Conservation (phyloP, 2,113 vertebrate genomes). For the Tupaia chinensis region DNA sequence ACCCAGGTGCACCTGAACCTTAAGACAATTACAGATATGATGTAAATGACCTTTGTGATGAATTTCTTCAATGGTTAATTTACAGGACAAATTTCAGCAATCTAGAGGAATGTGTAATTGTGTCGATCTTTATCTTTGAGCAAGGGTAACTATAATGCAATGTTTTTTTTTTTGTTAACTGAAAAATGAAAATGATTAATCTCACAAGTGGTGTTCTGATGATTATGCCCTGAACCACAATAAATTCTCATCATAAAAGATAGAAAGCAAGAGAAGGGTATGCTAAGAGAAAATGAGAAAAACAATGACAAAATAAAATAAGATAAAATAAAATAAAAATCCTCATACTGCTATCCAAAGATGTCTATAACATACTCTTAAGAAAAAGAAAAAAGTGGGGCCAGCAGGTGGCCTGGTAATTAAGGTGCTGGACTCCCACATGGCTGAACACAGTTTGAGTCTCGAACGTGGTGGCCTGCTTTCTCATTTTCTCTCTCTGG, state of each 20-base stretch:
- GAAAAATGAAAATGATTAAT: constrained; percentile 47
- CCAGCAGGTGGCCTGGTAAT: no score
- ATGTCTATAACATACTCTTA: not conserved
- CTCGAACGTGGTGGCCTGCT: no score
- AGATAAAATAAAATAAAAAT: not conserved
- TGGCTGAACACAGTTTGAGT: no score
- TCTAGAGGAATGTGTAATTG: constrained; percentile 32
- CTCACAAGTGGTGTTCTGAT: constrained; percentile 9
- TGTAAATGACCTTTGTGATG: not conserved
- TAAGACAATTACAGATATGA: not conserved
- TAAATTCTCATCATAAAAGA: constrained; percentile 57
- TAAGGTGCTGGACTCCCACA: no score
- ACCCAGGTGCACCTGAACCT: not conserved
- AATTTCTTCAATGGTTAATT: constrained; percentile 36
- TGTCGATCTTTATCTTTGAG: constrained; percentile 63
- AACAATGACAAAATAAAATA: not conserved
- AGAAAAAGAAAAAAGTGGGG: not conserved
- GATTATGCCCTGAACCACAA: not conserved
- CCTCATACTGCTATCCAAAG: not conserved
- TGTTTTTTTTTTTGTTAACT: not conserved
- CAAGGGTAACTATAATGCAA: constrained; percentile 1
- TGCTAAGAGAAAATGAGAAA: constrained; percentile 25
- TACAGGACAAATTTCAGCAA: constrained; percentile 45
- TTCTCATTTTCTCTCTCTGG: no score
- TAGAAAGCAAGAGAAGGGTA: not conserved